Percentiles rank a stretch among this genome's conserved stretches.
Conservation (phyloP, 2,113 vertebrate species). For the Marmota flaviventris region DNA sequence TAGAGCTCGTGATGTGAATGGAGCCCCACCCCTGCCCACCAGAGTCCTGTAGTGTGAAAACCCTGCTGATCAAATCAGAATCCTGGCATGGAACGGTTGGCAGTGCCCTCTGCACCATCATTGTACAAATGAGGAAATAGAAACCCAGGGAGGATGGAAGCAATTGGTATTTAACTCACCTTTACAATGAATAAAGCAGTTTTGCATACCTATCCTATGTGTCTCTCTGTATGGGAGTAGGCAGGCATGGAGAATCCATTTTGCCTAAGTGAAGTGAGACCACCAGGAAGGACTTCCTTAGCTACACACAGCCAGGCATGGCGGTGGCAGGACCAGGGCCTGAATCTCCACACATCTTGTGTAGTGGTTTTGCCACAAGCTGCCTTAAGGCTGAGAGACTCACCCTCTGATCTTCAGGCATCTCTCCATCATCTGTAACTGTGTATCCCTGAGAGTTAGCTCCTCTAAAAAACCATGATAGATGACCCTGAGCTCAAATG, state of each 20-base stretch:
- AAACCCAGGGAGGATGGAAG: not conserved
- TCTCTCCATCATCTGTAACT: not conserved
- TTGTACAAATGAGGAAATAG: accelerated
- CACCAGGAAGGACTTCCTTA: not conserved
- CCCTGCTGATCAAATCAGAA: not conserved
- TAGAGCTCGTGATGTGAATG: not conserved
- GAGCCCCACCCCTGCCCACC: not conserved
- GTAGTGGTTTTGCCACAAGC: not conserved
- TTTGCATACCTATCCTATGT: not conserved
- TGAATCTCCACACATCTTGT: not conserved
- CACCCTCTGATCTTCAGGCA: not conserved
- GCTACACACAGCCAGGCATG: not conserved
- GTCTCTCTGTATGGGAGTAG: not conserved
- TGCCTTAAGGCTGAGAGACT: not conserved
- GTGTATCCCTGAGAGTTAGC: not conserved
- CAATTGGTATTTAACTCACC: not conserved
- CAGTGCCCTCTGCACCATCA: accelerated
- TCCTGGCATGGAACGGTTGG: accelerated
- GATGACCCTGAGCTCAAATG: not conserved
- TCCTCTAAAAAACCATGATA: not conserved
- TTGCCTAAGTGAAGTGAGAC: not conserved
- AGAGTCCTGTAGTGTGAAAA: not conserved
- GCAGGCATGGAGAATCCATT: not conserved
- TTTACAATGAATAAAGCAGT: not conserved
- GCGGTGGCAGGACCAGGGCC: no score